Base-by-base conservation (phyloP, 2,797 vertebrate genomes). In the Apodemus agrarius region DNA sequence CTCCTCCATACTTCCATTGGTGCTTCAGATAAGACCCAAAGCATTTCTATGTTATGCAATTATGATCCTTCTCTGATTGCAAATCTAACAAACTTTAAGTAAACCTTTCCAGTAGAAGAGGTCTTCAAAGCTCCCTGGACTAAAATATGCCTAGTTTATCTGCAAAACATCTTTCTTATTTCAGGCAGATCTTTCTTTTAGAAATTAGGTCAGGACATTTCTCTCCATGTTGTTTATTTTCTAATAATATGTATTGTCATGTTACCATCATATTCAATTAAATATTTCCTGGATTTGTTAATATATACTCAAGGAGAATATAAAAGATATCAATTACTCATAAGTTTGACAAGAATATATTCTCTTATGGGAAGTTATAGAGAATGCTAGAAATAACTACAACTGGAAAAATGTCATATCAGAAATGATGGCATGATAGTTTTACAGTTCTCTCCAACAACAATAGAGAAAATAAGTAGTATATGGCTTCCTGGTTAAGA, bases 371-470 rank as follows among this genome's bases (percentile, higher is more conserved):
- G 9, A 81, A 87, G 96, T 95, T 87, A 46, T n/a, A 91, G 57
- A 13, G 5, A 87, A 95, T 61, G 52, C 24, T 57, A 59, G 72
- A 94, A 96, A 95, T 74, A 91, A 91, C 46, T 69, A 43, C 26
- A 31, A 94, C 34, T 86, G 24, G 94, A 14, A 92, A 89, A 89
- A 91, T 65, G 3, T 74, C n/a, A n/a, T 57, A 65, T 75, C 31
- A 65, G 24, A 59, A 79, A 94, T 78, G 21, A 84, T 80, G 14
- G 11, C 49, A 81, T 75, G 21, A 91, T 89, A 61, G 81, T 86
- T 85, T 93, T 84, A 75, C 3, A 78, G 24, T 89, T 92, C 85
- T 37, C 6, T 59, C 21, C 29, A 78, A 78, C 78, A 84, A 75
- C 21, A 72, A 24, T 37, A 34, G 34, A 69, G 49, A 93, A 40